Conservation (phyloP, 2,888 invertebrate species). For the Hymenopus coronatus region DNA sequence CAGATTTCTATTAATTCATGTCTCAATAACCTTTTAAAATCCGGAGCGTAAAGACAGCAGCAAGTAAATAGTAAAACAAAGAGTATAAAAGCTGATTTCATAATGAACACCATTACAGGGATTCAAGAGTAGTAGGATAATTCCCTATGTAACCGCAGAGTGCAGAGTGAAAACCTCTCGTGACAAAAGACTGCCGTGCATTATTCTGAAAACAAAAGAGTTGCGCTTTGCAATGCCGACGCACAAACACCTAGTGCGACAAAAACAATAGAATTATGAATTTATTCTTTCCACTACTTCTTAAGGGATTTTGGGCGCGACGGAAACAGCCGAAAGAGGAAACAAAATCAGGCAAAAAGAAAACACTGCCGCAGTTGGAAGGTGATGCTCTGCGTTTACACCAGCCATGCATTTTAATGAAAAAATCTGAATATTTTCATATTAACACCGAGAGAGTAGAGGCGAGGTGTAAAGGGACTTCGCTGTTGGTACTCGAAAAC, state of each 20-base stretch:
- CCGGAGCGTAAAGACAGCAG: neutral
- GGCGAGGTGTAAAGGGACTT: neutral
- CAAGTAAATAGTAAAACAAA: neutral
- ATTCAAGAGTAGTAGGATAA: neutral
- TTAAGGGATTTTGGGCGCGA: constrained; percentile 1
- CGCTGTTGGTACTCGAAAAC: neutral
- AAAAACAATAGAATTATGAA: neutral
- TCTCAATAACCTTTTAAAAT: too few species aligned
- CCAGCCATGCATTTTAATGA: constrained; percentile 1
- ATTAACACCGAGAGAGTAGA: neutral
- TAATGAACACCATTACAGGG: neutral
- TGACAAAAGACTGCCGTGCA: neutral
- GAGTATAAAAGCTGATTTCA: neutral
- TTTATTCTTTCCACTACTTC: constrained; percentile 4
- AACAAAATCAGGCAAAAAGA: neutral
- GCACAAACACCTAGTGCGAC: neutral
- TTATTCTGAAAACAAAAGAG: neutral
- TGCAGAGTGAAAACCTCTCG: neutral
- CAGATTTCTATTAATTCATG: too few species aligned
- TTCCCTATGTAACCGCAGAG: neutral
- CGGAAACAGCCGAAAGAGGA: neutral
- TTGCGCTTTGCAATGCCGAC: neutral
- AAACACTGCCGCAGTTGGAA: neutral
- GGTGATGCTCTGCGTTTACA: neutral
- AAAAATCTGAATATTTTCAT: neutral